Percentiles rank a stretch among this genome's conserved stretches.
Evolutionary conservation across 2,113 vertebrate species (phyloP).

Genomic region (Mustela lutreola): DNA sequence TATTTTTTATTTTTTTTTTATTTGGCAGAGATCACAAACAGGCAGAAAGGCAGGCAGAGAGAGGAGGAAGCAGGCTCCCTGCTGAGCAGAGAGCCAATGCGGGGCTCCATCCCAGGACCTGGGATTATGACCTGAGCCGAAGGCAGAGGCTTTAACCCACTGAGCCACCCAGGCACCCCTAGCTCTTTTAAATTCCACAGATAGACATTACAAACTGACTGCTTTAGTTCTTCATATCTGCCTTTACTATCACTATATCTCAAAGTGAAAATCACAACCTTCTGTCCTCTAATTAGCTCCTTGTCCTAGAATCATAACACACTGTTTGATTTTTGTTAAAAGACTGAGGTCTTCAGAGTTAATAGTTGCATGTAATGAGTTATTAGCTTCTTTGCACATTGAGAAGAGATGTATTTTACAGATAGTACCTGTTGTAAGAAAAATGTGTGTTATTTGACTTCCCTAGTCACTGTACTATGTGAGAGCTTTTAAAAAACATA

Average conservation of each 20-base stretch:
- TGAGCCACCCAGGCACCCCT: not conserved
- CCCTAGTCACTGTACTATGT: not conserved
- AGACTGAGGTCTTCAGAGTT: not conserved
- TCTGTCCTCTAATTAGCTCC: slow-evolving; percentile 15
- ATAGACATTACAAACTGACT: not conserved
- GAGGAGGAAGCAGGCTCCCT: too few species aligned
- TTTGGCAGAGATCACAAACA: too few species aligned
- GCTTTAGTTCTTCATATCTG: not conserved
- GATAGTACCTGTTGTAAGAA: not conserved
- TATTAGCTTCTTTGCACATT: not conserved
- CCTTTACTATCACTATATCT: not conserved
- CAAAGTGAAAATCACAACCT: slow-evolving; percentile 39
- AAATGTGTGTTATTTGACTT: not conserved
- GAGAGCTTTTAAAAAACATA: not conserved
- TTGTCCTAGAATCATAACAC: slow-evolving; percentile 29
- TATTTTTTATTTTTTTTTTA: too few species aligned
- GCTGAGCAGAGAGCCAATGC: too few species aligned
- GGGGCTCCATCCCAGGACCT: too few species aligned
- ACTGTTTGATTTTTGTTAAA: slow-evolving; percentile 52
- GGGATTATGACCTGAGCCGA: too few species aligned
- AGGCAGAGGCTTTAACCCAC: too few species aligned
- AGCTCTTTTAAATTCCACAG: not conserved
- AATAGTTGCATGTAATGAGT: slow-evolving; percentile 18
- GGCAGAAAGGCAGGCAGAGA: too few species aligned
- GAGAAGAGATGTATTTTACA: not conserved